Conservation (phyloP, 2,888 invertebrate genomes). For the Drosophila lutescens region DNA sequence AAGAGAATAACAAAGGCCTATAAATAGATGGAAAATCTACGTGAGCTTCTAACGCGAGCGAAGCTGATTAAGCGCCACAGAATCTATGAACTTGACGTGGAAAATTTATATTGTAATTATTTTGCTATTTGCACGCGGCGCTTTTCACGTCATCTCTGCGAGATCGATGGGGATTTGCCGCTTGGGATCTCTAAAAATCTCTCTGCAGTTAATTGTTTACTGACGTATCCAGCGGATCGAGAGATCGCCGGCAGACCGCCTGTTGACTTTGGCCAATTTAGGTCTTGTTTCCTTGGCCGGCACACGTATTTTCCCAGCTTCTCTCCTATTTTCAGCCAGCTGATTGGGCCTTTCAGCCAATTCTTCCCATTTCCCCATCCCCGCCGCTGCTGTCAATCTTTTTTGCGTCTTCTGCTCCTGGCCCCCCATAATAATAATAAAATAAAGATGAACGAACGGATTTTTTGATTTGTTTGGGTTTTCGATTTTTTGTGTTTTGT, state of each 20-base stretch:
- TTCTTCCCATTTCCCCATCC: conserved; percentile 9
- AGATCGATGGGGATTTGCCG: conserved; percentile 37
- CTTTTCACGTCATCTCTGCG: conserved; percentile 68
- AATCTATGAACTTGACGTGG: conserved; percentile 75
- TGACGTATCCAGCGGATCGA: conserved; percentile 34
- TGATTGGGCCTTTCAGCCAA: conserved; percentile 45
- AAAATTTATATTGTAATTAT: conserved; percentile 68
- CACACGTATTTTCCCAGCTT: conserved; percentile 23
- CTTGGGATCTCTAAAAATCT: conserved; percentile 22
- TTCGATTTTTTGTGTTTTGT: conserved; percentile 16
- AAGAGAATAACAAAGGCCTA: conserved; percentile 49
- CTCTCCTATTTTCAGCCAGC: conserved; percentile 45
- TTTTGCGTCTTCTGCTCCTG: no score
- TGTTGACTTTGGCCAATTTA: conserved; percentile 51
- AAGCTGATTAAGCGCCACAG: conserved; percentile 67
- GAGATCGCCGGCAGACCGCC: conserved; percentile 24
- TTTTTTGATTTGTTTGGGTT: conserved; percentile 50
- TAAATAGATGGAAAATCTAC: conserved; percentile 52
- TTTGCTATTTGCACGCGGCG: conserved; percentile 67
- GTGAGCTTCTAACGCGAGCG: conserved; percentile 62
- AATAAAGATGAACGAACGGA: conserved; percentile 28
- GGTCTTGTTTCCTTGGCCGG: conserved; percentile 32
- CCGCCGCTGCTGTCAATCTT: conserved; percentile 44
- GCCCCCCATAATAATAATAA: conserved; percentile 20
- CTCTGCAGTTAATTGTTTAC: conserved; percentile 42